Conservation (phyloP, 1,140 invertebrate genomes). For the Steinernema feltiae region DNA sequence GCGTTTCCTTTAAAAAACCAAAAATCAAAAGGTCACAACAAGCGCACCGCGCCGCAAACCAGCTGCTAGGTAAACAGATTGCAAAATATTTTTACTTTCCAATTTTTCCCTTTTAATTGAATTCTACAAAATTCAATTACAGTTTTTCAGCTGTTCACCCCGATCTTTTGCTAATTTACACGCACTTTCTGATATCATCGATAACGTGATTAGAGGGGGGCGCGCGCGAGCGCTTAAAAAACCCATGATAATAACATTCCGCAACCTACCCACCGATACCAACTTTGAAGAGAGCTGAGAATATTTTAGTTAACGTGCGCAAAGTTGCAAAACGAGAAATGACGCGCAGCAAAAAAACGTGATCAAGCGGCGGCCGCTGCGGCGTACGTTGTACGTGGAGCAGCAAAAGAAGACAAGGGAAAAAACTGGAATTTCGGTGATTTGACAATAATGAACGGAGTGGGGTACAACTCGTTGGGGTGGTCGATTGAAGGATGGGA, state of each 20-base stretch:
- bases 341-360: conserved; percentile 4
- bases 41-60: too few relatives aligned
- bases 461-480: neutral
- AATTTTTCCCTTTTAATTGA: neutral
- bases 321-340: conserved; percentile 11
- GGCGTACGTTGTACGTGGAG: too few relatives aligned
- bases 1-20: too few relatives aligned
- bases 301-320: too few relatives aligned
- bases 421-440: conserved; percentile 13
- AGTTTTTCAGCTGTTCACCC: neutral
- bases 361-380: neutral
- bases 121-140: neutral
- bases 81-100: neutral
- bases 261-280: too few relatives aligned
- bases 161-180: neutral
- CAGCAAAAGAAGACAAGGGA: neutral
- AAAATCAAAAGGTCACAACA: too few relatives aligned
- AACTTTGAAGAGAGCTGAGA: too few relatives aligned
- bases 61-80: neutral
- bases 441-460: conserved; percentile 10
- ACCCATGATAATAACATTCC: neutral
- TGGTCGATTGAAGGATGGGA: neutral
- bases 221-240: too few relatives aligned
- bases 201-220: too few relatives aligned
- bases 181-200: neutral